Conservation (phyloP, 1,140 invertebrate genomes). For the Amphibalanus amphitrite region DNA sequence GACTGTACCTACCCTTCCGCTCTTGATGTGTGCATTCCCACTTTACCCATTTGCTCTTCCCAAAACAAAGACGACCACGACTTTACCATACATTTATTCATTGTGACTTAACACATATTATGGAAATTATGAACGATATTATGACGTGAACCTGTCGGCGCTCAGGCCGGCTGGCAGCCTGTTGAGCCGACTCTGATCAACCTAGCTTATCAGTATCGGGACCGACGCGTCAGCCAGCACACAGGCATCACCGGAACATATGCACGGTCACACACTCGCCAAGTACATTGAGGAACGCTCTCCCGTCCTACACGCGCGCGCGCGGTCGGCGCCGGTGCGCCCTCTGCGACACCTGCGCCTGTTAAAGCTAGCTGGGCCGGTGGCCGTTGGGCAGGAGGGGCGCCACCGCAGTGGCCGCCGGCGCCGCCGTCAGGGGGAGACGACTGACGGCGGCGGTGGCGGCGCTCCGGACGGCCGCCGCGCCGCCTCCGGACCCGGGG, state of each 20-base stretch:
- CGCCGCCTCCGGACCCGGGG: neutral
- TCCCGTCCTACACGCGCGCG: neutral
- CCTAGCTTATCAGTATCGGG: neutral
- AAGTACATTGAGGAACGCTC: neutral
- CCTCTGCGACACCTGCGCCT: no score
- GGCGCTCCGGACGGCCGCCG: no score
- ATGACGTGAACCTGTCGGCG: neutral
- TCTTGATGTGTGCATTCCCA: no score
- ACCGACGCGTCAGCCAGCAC: neutral
- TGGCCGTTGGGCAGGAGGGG: no score
- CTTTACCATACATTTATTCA: conserved; percentile 2
- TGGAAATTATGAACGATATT: conserved; percentile 1
- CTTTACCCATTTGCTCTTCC: no score
- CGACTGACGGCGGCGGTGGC: neutral
- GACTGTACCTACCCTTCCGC: no score
- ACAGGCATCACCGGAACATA: neutral
- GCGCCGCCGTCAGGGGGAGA: neutral
- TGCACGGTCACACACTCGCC: neutral
- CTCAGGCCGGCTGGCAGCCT: neutral
- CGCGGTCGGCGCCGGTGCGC: neutral
- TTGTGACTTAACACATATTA: conserved; percentile 2
- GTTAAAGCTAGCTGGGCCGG: neutral
- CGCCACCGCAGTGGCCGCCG: no score
- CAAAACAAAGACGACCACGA: neutral
- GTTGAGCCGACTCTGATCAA: neutral